Evolutionary conservation across 2,797 vertebrate genomes (phyloP).

Genomic region (Sylvilagus floridanus): DNA sequence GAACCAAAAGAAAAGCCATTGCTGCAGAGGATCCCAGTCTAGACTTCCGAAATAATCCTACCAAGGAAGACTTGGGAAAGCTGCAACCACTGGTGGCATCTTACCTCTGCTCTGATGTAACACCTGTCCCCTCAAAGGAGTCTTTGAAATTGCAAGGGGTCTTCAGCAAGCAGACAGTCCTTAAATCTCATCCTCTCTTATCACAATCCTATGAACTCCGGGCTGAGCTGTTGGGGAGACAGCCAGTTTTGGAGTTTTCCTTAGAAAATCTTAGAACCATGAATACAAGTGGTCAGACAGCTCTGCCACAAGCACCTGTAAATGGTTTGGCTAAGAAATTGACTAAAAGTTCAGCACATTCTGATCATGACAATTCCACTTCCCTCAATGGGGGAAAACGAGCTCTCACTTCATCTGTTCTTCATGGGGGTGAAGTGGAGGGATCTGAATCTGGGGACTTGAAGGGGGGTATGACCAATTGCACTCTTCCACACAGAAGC

Average conservation of each 20-base stretch:
- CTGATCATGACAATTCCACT: slow-evolving; percentile 90
- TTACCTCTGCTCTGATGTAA: slow-evolving; percentile 97
- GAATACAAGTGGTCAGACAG: slow-evolving; percentile 91
- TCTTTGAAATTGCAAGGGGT: slow-evolving; percentile 97
- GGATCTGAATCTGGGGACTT: slow-evolving; percentile 85
- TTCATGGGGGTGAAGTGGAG: slow-evolving; percentile 88
- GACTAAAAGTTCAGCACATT: slow-evolving; percentile 90
- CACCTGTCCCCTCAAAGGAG: slow-evolving; percentile 95
- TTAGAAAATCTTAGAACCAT: slow-evolving; percentile 96
- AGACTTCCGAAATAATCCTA: slow-evolving; percentile 91
- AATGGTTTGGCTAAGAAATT: slow-evolving; percentile 98
- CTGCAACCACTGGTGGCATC: slow-evolving; percentile 96
- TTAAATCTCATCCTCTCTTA: slow-evolving; percentile 95
- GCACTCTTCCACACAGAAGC: slow-evolving; percentile 91
- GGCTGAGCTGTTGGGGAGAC: slow-evolving; percentile 95
- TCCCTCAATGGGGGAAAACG: slow-evolving; percentile 88
- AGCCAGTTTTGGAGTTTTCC: slow-evolving; percentile 95
- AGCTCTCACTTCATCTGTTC: slow-evolving; percentile 81
- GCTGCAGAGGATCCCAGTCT: slow-evolving; percentile 92
- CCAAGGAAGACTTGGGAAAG: slow-evolving; percentile 95
- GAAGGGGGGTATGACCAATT: slow-evolving; percentile 90
- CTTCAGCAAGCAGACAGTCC: slow-evolving; percentile 96
- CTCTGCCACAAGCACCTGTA: slow-evolving; percentile 94
- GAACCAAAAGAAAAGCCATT: slow-evolving; percentile 94
- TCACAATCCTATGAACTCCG: slow-evolving; percentile 90